Percentiles rank a stretch among this genome's conserved stretches.
These are phyloP conservation scores for Aurelia sp. DNA, from an alignment of 30 jellyfish, hydroid and myxozoan species.

Conservation along the genomic window DNA sequence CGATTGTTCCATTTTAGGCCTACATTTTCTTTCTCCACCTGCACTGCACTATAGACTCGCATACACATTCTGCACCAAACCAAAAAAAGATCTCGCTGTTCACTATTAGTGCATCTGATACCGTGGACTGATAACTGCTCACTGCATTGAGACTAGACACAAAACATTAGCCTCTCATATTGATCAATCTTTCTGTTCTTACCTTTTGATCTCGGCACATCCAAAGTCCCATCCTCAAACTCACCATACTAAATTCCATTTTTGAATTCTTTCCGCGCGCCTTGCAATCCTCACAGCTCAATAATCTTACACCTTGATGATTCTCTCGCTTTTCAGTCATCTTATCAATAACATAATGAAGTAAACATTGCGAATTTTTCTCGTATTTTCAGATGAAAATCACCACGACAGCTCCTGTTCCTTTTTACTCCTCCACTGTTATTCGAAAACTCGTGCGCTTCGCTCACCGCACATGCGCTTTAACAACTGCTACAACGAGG, in stretches of 20 bases:
- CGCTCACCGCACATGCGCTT: slow-evolving; percentile 7
- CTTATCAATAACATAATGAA: no score
- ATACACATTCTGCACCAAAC: no score
- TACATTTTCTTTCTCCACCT: no score
- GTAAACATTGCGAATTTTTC: neutral
- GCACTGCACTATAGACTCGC: no score
- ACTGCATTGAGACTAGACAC: no score
- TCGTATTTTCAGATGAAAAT: neutral
- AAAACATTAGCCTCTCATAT: no score
- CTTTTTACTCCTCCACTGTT: neutral
- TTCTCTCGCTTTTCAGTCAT: no score
- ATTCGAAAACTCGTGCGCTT: neutral
- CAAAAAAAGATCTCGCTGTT: no score
- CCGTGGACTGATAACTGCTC: no score
- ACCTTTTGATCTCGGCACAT: slow-evolving; percentile 53
- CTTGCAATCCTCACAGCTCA: slow-evolving; percentile 13
- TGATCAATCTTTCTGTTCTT: neutral
- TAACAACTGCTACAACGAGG: neutral
- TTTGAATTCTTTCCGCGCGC: slow-evolving; percentile 10
- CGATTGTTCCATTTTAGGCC: no score
- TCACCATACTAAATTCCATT: slow-evolving; percentile 27
- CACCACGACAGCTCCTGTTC: neutral
- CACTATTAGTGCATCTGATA: no score
- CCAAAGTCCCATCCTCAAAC: slow-evolving; percentile 50
- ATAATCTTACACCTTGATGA: slow-evolving; percentile 1